phyloP scores from a whole-genome alignment of 2,888 invertebrate species.

The Drosophila meridiana region DNA sequence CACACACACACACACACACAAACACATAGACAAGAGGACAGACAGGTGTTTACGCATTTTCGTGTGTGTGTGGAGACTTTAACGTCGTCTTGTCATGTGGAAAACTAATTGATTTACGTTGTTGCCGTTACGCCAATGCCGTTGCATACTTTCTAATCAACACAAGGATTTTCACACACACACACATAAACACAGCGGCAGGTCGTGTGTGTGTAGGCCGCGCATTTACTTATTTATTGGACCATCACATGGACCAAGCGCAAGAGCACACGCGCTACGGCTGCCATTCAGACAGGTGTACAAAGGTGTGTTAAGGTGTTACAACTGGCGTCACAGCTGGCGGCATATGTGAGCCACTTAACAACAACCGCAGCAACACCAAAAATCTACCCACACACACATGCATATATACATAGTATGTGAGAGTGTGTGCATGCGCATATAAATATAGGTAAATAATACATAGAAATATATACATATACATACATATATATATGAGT shows the following conservation, averaged over 20 bases:
- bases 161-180: slow-evolving; percentile 44
- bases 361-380: slow-evolving; percentile 55
- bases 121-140: slow-evolving; percentile 60
- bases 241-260: slow-evolving; percentile 52
- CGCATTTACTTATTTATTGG: slow-evolving; percentile 61
- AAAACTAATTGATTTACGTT: slow-evolving; percentile 67
- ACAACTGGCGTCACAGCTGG: slow-evolving; percentile 34
- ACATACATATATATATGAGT: not conserved
- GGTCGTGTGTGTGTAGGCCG: slow-evolving; percentile 37
- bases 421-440: not conserved
- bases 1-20: slow-evolving; percentile 6
- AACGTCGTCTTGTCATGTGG: slow-evolving; percentile 57
- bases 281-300: slow-evolving; percentile 12
- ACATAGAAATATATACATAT: not conserved
- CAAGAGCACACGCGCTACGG: slow-evolving; percentile 22
- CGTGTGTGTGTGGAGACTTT: slow-evolving; percentile 30
- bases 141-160: slow-evolving; percentile 65
- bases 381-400: slow-evolving; percentile 20
- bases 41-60: slow-evolving; percentile 48
- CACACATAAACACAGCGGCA: slow-evolving; percentile 17
- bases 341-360: slow-evolving; percentile 50
- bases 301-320: slow-evolving; percentile 4
- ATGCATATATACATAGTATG: not conserved
- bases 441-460: not conserved
- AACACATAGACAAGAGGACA: slow-evolving; percentile 3